Conservation (phyloP, 2,113 vertebrate genomes). For the Istiophorus platypterus region DNA sequence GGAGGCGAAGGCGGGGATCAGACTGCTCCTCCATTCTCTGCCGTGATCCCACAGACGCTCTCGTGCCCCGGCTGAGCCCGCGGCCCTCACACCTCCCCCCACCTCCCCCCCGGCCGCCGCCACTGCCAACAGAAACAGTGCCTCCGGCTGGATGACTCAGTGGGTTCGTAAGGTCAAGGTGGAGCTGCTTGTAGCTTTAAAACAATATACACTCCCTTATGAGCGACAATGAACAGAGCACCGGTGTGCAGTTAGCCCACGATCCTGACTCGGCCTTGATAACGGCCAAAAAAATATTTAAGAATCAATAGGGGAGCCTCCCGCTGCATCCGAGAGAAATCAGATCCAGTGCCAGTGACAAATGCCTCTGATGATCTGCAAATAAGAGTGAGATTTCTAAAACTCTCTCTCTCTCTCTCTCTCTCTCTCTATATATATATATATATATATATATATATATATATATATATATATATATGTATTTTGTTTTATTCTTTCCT, state of each 20-base stretch:
- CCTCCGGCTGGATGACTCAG: conserved; percentile 11
- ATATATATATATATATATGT: too few species aligned
- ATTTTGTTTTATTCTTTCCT: too few species aligned
- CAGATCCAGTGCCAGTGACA: too few species aligned
- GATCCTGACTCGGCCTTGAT: neutral
- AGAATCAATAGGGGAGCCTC: neutral
- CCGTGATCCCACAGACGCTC: neutral
- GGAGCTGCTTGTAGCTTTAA: neutral
- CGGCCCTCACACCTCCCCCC: conserved; percentile 10
- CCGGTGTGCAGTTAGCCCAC: neutral
- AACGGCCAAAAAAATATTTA: neutral
- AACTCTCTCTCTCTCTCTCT: too few species aligned
- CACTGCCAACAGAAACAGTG: conserved; percentile 38
- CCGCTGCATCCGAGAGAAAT: neutral
- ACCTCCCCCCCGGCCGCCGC: neutral
- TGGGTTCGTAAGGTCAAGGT: neutral
- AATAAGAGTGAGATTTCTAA: neutral
- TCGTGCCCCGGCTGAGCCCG: neutral
- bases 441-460: too few species aligned
- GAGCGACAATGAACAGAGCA: neutral
- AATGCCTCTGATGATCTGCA: too few species aligned
- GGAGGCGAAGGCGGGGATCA: neutral
- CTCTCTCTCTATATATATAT: too few species aligned
- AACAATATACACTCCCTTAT: neutral
- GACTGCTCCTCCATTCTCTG: neutral